Evolutionary conservation across 1,140 invertebrate genomes (phyloP).

Genomic region (Zaprionus gabonicus): DNA sequence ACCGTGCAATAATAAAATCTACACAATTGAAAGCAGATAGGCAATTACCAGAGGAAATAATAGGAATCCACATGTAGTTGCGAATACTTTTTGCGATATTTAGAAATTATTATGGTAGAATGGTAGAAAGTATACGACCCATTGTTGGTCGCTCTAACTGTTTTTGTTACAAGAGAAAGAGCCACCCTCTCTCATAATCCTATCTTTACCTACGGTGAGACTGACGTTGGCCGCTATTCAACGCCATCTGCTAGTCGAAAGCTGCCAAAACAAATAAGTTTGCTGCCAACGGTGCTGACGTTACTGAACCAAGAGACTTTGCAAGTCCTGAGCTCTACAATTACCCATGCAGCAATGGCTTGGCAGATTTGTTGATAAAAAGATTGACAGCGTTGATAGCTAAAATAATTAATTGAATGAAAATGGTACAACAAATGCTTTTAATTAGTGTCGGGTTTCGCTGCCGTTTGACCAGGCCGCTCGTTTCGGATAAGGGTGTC

Average conservation of each 20-base stretch:
- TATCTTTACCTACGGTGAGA: background rate
- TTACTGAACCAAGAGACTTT: constrained; percentile 20
- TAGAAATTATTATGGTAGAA: background rate
- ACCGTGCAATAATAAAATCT: background rate
- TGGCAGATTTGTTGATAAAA: constrained; percentile 77
- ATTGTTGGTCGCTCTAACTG: constrained; percentile 48
- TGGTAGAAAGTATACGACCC: constrained; percentile 40
- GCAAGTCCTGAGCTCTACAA: background rate
- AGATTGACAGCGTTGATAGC: constrained; percentile 82
- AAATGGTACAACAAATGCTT: constrained; percentile 76
- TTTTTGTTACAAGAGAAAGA: background rate
- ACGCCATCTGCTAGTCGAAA: constrained; percentile 33
- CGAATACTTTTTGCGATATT: background rate
- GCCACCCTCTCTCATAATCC: constrained; percentile 1
- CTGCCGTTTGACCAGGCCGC: constrained; percentile 8
- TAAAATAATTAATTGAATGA: constrained; percentile 83
- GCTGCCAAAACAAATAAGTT: constrained; percentile 52
- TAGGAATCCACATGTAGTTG: background rate
- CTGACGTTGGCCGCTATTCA: constrained; percentile 28
- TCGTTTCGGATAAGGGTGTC: constrained; percentile 2
- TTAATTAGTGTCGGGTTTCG: constrained; percentile 79
- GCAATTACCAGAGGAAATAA: constrained; percentile 24
- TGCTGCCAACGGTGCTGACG: constrained; percentile 2
- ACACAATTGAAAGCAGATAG: constrained; percentile 51
- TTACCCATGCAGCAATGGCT: constrained; percentile 8